Evolutionary conservation across 2,797 vertebrate genomes (phyloP).

Genomic region (Psittacula derbiana): DNA sequence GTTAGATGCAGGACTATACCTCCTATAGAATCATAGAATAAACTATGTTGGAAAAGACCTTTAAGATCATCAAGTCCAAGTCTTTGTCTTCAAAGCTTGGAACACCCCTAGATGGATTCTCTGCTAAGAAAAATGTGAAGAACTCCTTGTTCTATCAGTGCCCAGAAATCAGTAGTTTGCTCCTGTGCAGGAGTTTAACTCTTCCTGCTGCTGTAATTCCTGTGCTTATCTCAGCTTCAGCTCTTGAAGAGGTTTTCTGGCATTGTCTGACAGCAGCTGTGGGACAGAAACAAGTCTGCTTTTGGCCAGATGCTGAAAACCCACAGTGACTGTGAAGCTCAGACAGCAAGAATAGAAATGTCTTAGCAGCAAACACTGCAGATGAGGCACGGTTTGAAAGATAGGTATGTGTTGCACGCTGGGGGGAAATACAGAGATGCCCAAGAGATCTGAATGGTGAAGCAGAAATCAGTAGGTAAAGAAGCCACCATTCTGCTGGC

Average conservation of each 20-base stretch:
- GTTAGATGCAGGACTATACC: background rate
- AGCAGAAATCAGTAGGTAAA: background rate
- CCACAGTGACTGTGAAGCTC: background rate
- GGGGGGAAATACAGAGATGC: background rate
- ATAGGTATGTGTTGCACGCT: background rate
- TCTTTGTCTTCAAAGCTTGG: constrained; percentile 4
- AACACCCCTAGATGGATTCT: background rate
- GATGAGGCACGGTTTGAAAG: background rate
- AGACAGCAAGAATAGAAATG: background rate
- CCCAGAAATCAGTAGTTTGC: background rate
- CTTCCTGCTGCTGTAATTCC: background rate
- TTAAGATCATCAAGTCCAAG: background rate
- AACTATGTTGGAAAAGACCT: background rate
- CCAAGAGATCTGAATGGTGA: background rate
- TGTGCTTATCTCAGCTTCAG: background rate
- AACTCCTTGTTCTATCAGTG: background rate
- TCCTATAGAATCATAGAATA: background rate
- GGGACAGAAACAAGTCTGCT: background rate
- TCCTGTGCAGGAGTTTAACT: background rate
- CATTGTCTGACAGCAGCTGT: background rate
- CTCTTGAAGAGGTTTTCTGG: background rate
- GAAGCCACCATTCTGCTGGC: background rate
- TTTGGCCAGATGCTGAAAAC: background rate
- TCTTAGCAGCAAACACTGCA: background rate
- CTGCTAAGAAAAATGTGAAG: background rate